Evolutionary conservation across 2,113 vertebrate genomes (phyloP).

Genomic region (Oxyruncus cristatus): DNA sequence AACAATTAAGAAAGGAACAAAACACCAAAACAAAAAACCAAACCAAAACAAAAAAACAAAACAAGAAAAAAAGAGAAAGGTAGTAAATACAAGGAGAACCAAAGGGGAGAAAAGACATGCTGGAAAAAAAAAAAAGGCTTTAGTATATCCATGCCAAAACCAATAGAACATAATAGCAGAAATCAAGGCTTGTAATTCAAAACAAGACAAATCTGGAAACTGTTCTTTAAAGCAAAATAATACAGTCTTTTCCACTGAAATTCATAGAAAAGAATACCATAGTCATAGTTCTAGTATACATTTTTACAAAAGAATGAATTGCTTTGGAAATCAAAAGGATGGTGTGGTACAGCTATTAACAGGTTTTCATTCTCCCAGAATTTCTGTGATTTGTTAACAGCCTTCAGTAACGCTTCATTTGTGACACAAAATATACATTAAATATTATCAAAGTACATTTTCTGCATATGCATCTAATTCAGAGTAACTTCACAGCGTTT

Average conservation of each 20-base stretch:
- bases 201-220: conserved; percentile 67
- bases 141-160: conserved; percentile 77
- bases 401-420: conserved; percentile 38
- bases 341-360: conserved; percentile 3
- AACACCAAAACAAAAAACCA: conserved; percentile 70
- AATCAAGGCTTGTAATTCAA: conserved; percentile 70
- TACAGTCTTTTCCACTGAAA: conserved; percentile 48
- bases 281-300: not conserved
- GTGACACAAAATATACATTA: conserved; percentile 14
- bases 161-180: conserved; percentile 71
- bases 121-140: conserved; percentile 70
- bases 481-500: conserved; percentile 2
- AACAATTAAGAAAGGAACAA: conserved; percentile 81
- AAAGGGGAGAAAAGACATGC: conserved; percentile 77
- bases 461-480: conserved; percentile 18
- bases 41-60: conserved; percentile 24
- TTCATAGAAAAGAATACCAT: not conserved
- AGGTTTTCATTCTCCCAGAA: conserved; percentile 17
- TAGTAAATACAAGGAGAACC: conserved; percentile 79
- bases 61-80: conserved; percentile 73
- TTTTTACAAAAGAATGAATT: conserved; percentile 41
- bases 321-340: conserved; percentile 31
- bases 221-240: conserved; percentile 49
- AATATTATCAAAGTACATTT: conserved; percentile 32
- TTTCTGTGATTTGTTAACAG: not conserved